Base-by-base conservation (phyloP, 2,113 vertebrate species). In the Capra hircus region DNA sequence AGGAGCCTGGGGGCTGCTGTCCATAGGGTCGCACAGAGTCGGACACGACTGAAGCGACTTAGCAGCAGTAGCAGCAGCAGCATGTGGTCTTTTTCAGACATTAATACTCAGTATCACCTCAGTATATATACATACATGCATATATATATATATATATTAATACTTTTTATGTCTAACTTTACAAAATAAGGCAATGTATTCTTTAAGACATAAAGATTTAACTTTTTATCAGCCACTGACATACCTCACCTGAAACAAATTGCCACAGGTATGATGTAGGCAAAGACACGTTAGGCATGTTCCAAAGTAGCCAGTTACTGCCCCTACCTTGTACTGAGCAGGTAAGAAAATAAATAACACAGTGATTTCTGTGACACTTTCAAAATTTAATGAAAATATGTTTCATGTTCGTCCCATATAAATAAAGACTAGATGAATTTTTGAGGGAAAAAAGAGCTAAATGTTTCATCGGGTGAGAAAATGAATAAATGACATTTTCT, bases 381-480 rank as follows among this genome's bases (percentile, higher is more conserved):
- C 11, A 90, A 59, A 82, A 55, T 48, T 50, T 64, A 86, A 43
- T 59, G 40, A 64, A 97, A 78, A 88, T 83, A 12, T n/a, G 87
- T 91, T 92, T 27, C 7, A 33, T 40, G 17, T 43, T 36, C 64
- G 28, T 86, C 15, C 19, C 43, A 40, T 60, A 55, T 71, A 82
- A 95, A 64, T 78, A 74, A 55, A 93, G n/a, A 83, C 52, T 57
- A 67, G 57, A 14, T 84, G 52, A 97, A 94, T 67, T 78, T 95
- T 45, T 92, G 11, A 55, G 50, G 4, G 59, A 3, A 52, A 62
- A 82, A 62, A 81, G 4, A 91, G 16, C 14, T 77, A 40, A 91
- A 27, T 59, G 5, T 59, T 59, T 59, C 25, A 59, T 59, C 4
- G 0, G 25, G 25, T 27, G 4, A 27, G 25, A 55, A 80, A 71